These are phyloP conservation scores for Ctenoplectra terminalis DNA, from an alignment of 1,140 invertebrate species.

Conservation along the genomic window DNA sequence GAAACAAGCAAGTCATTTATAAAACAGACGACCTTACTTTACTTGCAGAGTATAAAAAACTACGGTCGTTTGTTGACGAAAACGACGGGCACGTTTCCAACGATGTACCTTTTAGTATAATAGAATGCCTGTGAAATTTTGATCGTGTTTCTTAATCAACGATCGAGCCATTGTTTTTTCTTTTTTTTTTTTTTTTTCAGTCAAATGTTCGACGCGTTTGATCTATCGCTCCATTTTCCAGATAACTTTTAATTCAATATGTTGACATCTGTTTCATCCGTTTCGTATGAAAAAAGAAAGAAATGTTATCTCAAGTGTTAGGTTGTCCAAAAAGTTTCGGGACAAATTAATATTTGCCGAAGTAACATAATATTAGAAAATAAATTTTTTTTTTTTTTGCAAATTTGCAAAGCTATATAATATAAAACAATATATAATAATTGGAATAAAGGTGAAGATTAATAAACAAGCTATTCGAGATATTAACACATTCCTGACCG, in stretches of 20 bases:
- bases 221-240: not conserved
- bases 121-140: not conserved
- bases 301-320: no score
- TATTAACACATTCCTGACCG: no score
- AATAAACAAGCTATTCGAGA: no score
- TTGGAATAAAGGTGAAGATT: no score
- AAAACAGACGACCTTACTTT: not conserved
- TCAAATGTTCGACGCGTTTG: not conserved
- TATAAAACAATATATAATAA: no score
- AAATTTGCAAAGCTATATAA: no score
- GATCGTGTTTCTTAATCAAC: conserved; percentile 11
- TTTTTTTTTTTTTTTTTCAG: no score
- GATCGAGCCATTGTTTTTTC: not conserved
- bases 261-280: not conserved
- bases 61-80: conserved; percentile 1
- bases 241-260: not conserved
- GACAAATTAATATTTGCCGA: no score
- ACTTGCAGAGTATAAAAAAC: not conserved
- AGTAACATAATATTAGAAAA: no score
- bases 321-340: no score
- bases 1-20: not conserved
- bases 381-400: no score
- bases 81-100: not conserved
- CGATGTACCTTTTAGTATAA: not conserved
- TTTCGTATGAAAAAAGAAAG: not conserved